Conservation (phyloP, 2,888 invertebrate species). For the Heliconius ismenius region DNA sequence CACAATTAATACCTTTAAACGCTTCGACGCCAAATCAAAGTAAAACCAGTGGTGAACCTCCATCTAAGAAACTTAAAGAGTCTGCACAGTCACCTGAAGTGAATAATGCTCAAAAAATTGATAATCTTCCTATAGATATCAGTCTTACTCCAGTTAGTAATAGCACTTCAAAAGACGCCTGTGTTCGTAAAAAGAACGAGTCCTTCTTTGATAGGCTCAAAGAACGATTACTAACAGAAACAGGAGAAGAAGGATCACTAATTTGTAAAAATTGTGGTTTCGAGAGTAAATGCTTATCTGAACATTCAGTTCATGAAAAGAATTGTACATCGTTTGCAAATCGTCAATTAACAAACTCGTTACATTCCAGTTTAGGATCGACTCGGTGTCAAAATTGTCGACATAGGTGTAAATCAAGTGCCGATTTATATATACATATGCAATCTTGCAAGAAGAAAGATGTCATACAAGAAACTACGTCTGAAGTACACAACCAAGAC, state of each 20-base stretch:
- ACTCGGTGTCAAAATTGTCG: constrained; percentile 93
- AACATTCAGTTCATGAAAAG: constrained; percentile 90
- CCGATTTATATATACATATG: constrained; percentile 88
- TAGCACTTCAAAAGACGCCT: constrained; percentile 58
- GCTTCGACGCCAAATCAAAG: constrained; percentile 72
- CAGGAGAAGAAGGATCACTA: constrained; percentile 84
- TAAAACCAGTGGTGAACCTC: constrained; percentile 69
- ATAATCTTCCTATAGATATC: constrained; percentile 61
- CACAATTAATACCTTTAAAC: constrained; percentile 88
- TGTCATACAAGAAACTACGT: constrained; percentile 54
- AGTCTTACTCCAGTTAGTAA: constrained; percentile 59
- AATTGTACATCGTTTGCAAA: constrained; percentile 81
- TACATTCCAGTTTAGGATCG: constrained; percentile 82
- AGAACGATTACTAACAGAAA: constrained; percentile 85
- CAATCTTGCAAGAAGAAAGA: constrained; percentile 84
- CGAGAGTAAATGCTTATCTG: constrained; percentile 90
- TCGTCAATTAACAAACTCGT: constrained; percentile 62
- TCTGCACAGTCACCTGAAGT: constrained; percentile 48
- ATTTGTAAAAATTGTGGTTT: constrained; percentile 87
- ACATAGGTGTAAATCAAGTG: constrained; percentile 92
- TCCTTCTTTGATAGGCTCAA: constrained; percentile 92
- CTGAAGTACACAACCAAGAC: constrained; percentile 61
- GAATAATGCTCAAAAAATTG: constrained; percentile 47
- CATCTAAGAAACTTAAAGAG: constrained; percentile 72
- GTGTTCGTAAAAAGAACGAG: constrained; percentile 83